Percentiles rank a stretch among this genome's conserved stretches.
These are phyloP conservation scores for Propsilocerus akamusi DNA, from an alignment of 1,140 invertebrate genomes.

Conservation along the genomic window DNA sequence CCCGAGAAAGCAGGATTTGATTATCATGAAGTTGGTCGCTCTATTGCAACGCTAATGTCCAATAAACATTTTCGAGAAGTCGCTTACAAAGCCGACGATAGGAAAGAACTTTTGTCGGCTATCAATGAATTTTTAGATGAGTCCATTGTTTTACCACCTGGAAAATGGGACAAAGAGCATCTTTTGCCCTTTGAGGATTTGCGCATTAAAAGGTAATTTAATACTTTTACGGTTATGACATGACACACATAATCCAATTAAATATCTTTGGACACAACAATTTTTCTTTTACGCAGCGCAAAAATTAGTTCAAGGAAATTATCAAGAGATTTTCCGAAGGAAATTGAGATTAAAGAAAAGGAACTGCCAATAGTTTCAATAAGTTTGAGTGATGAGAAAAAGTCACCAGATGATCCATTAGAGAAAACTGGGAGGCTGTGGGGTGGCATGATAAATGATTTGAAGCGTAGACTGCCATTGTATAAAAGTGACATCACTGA, in stretches of 20 bases:
- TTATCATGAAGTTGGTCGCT: constrained; percentile 83
- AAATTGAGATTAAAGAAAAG: neutral
- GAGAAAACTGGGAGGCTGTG: neutral
- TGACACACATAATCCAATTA: neutral
- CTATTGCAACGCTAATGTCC: constrained; percentile 83
- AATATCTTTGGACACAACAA: neutral
- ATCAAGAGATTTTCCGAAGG: neutral
- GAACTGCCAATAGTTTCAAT: neutral
- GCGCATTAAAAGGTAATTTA: constrained; percentile 33
- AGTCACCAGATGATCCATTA: neutral
- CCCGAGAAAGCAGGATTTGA: constrained; percentile 59
- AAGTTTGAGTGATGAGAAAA: neutral
- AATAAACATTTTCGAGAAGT: constrained; percentile 74
- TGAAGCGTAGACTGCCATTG: constrained; percentile 61
- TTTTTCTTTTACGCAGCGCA: neutral
- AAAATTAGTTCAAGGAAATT: neutral
- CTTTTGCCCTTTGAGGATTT: constrained; percentile 65
- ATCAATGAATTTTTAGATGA: constrained; percentile 85
- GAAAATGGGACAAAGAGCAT: constrained; percentile 76
- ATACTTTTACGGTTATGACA: neutral
- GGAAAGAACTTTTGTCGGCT: constrained; percentile 61
- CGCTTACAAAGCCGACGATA: constrained; percentile 65
- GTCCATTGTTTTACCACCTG: constrained; percentile 74
- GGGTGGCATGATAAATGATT: constrained; percentile 47
- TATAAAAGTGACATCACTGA: constrained; percentile 71